phyloP scores from a whole-genome alignment of 2,888 invertebrate genomes.

The Drosophila diplacantha region DNA sequence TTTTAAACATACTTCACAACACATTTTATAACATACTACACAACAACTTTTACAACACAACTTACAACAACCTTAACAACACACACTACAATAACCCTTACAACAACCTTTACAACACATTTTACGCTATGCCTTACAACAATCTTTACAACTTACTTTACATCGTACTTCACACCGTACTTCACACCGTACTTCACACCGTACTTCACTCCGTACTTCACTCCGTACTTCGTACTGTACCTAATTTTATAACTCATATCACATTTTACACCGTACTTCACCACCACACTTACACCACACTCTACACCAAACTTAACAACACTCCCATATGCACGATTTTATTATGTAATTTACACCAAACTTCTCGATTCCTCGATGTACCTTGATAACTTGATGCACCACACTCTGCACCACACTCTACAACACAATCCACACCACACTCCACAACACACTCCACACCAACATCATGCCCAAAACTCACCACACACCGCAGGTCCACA shows the following conservation, averaged over 20 bases:
- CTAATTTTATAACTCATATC: neutral
- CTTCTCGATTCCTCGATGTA: too few relatives aligned
- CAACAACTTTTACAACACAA: neutral
- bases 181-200: too few relatives aligned
- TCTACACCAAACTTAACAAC: neutral
- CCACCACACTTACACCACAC: neutral
- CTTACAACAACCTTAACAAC: neutral
- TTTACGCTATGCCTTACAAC: neutral
- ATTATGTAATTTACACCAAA: too few relatives aligned
- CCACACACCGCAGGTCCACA: constrained; percentile 65
- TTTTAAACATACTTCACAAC: neutral
- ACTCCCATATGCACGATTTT: too few relatives aligned
- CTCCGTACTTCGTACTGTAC: too few relatives aligned
- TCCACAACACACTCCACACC: neutral
- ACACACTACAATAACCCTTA: too few relatives aligned
- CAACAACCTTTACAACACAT: neutral
- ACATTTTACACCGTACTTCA: constrained; percentile 6
- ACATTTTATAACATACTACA: too few relatives aligned
- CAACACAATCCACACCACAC: constrained; percentile 9
- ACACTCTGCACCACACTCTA: neutral
- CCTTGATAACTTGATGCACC: too few relatives aligned
- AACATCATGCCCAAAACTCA: constrained; percentile 23
- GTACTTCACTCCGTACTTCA: too few relatives aligned
- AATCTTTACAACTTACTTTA: neutral
- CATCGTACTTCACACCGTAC: too few relatives aligned